A percentile compares a stretch with the other conserved stretches of the same genome.
phyloP scores from a whole-genome alignment of 1,140 invertebrate species.

The Zaprionus kolodkinae region DNA sequence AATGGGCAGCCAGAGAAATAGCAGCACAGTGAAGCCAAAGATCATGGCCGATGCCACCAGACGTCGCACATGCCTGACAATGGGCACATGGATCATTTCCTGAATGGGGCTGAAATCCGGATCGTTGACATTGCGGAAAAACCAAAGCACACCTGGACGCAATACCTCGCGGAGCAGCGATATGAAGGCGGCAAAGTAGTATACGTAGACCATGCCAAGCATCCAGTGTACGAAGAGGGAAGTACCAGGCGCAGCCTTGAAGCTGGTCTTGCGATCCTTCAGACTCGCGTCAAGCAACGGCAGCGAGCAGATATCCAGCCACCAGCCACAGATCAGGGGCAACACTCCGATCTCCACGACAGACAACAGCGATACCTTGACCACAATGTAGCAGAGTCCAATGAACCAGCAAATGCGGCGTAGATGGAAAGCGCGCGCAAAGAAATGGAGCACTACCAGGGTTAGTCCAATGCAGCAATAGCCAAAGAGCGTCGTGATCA shows the following conservation, averaged over 20 bases:
- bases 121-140: conserved; percentile 98
- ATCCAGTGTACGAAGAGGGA: conserved; percentile 99
- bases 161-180: conserved; percentile 93
- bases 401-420: conserved; percentile 93
- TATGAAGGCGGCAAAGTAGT: conserved; percentile 99
- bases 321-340: conserved; percentile 98
- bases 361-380: conserved; percentile 96
- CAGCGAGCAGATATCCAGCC: conserved; percentile 99
- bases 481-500: conserved; percentile 96
- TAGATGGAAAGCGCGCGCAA: conserved; percentile 90
- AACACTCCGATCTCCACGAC: conserved; percentile 98
- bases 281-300: conserved; percentile 97
- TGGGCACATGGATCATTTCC: conserved; percentile 99
- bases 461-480: conserved; percentile 95
- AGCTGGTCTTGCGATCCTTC: conserved; percentile 94
- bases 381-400: conserved; percentile 98
- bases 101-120: conserved; percentile 99
- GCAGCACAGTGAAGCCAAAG: conserved; percentile 97
- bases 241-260: conserved; percentile 95
- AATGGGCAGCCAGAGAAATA: conserved; percentile 98
- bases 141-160: conserved; percentile 98
- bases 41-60: conserved; percentile 97
- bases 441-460: conserved; percentile 92
- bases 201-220: conserved; percentile 99
- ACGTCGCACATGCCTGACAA: conserved; percentile 94